Percentiles rank a stretch among this genome's conserved stretches.
phyloP scores from a whole-genome alignment of 2,888 invertebrate species.

The Meteorus cinctellus region DNA sequence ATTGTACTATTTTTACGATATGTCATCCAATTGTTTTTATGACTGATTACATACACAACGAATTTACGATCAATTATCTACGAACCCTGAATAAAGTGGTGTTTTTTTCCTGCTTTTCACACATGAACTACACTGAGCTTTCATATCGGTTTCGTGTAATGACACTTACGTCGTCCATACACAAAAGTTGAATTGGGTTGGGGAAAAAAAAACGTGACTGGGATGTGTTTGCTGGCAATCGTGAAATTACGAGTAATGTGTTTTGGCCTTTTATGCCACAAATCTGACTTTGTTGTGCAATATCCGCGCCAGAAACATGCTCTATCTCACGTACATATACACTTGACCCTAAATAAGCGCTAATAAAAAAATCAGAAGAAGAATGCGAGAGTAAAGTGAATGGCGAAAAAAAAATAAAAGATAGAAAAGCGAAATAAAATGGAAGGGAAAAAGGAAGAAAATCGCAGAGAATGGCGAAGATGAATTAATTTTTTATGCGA shows the following conservation, averaged over 20 bases:
- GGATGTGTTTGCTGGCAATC: constrained; percentile 38
- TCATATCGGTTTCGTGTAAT: constrained; percentile 13
- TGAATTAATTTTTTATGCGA: constrained; percentile 32
- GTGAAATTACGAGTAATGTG: constrained; percentile 37
- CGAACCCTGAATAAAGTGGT: too few relatives aligned
- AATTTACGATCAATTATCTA: constrained; percentile 30
- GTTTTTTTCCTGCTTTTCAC: neutral
- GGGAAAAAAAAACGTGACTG: constrained; percentile 43
- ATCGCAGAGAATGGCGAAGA: neutral
- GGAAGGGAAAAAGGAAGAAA: constrained; percentile 16
- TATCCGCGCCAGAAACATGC: constrained; percentile 6
- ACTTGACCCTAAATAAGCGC: constrained; percentile 37
- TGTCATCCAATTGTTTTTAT: constrained; percentile 10
- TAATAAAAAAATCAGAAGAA: constrained; percentile 26
- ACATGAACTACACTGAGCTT: constrained; percentile 1
- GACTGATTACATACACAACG: neutral
- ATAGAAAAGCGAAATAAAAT: neutral
- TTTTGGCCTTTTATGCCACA: constrained; percentile 20
- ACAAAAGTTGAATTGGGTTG: constrained; percentile 5
- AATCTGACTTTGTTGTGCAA: constrained; percentile 9
- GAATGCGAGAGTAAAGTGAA: neutral
- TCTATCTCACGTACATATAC: constrained; percentile 21
- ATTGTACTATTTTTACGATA: constrained; percentile 23
- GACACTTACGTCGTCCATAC: neutral
- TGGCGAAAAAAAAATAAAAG: constrained; percentile 29